These are phyloP conservation scores for Melanaphis sacchari DNA, from an alignment of 1,140 invertebrate species.

Conservation along the genomic window DNA sequence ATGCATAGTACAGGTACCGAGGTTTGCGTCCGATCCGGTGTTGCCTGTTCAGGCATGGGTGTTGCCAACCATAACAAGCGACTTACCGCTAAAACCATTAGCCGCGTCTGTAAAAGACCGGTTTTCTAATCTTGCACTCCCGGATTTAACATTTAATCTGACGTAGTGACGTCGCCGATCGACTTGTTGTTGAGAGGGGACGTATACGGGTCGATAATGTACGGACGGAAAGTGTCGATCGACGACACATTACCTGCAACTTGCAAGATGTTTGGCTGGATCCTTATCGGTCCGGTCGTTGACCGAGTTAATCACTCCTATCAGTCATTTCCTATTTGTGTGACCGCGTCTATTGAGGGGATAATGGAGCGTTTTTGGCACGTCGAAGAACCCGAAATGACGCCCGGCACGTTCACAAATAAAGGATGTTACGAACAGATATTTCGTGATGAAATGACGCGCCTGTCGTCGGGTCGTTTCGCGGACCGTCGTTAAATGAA, in stretches of 20 bases:
- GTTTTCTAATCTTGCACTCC: not conserved
- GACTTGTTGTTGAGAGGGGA: not conserved
- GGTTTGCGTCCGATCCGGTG: not conserved
- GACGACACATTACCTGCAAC: not conserved
- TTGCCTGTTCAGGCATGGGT: not conserved
- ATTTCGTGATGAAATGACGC: not conserved
- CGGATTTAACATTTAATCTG: no score
- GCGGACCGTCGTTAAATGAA: not conserved
- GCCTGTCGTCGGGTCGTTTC: not conserved
- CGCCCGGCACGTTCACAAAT: not conserved
- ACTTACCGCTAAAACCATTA: not conserved
- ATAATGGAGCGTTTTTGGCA: not conserved
- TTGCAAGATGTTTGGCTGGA: not conserved
- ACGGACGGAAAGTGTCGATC: not conserved
- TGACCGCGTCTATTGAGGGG: not conserved
- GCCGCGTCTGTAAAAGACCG: not conserved
- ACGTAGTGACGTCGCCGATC: no score
- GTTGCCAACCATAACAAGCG: not conserved
- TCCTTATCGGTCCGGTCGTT: not conserved
- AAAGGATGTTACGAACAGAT: not conserved
- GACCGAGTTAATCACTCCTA: not conserved
- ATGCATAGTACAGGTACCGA: not conserved
- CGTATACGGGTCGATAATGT: not conserved
- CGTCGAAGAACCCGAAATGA: not conserved
- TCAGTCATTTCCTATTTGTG: not conserved